phyloP scores from a whole-genome alignment of 1,140 invertebrate species.

The Bombus superbus region DNA sequence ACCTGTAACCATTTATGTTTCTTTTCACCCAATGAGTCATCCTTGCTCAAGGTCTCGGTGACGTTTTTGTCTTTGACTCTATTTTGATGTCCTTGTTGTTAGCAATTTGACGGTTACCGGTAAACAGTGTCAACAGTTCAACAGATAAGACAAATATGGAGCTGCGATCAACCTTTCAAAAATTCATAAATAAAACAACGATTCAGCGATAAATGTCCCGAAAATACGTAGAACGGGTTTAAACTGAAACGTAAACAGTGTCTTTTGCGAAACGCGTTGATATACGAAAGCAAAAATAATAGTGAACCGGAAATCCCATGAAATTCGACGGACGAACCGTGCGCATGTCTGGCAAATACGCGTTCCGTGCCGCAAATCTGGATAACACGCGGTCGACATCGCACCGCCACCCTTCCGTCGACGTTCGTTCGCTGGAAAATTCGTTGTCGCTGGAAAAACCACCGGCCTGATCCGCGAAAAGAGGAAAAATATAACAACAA shows the following conservation, averaged over 20 bases:
- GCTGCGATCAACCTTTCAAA: too few relatives aligned
- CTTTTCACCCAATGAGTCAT: too few relatives aligned
- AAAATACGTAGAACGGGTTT: background rate
- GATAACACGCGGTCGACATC: constrained; percentile 23
- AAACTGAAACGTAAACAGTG: constrained; percentile 45
- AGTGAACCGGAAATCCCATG: constrained; percentile 32
- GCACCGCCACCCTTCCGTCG: constrained; percentile 42
- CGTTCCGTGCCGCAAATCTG: constrained; percentile 37
- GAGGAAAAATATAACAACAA: constrained; percentile 16
- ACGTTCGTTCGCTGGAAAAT: constrained; percentile 60
- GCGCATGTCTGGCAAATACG: constrained; percentile 42
- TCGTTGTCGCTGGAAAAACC: constrained; percentile 56
- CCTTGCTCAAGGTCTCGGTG: too few relatives aligned
- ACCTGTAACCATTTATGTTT: too few relatives aligned
- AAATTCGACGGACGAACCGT: constrained; percentile 45
- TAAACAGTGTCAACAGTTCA: too few relatives aligned
- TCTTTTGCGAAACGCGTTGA: constrained; percentile 30
- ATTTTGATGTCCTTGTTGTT: too few relatives aligned
- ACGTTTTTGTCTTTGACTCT: too few relatives aligned
- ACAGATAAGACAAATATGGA: too few relatives aligned
- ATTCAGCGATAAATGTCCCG: background rate
- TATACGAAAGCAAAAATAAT: constrained; percentile 39
- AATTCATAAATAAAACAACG: background rate
- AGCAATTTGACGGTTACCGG: too few relatives aligned
- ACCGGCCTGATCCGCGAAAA: constrained; percentile 1